Evolutionary conservation across 2,113 vertebrate species (phyloP).

Genomic region (Grantiella picta): DNA sequence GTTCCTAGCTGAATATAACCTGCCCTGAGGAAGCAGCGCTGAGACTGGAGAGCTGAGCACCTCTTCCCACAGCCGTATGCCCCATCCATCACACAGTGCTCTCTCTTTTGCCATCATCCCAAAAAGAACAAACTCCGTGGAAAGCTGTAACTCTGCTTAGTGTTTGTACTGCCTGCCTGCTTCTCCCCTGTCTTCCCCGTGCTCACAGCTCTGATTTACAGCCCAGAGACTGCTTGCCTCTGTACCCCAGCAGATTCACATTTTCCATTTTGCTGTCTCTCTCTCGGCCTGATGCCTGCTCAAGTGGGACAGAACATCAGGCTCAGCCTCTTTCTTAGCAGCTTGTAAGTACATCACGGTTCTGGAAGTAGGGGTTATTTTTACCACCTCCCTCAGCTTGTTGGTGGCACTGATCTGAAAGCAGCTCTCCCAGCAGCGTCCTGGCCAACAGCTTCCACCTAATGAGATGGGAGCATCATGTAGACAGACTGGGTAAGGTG

Average conservation of each 20-base stretch:
- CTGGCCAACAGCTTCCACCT: not conserved
- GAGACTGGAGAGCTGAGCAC: not conserved
- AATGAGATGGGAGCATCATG: not conserved
- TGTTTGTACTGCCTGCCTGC: not conserved
- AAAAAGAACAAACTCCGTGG: rapidly evolving
- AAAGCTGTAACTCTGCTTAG: not conserved
- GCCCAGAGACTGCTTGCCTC: not conserved
- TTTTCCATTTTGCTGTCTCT: not conserved
- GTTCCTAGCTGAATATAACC: not conserved
- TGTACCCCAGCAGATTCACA: not conserved
- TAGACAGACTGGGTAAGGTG: not conserved
- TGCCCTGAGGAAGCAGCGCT: not conserved
- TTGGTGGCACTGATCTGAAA: not conserved
- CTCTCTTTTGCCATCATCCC: not conserved
- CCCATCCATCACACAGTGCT: not conserved
- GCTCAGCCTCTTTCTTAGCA: not conserved
- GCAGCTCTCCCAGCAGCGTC: not conserved
- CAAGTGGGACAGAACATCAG: not conserved
- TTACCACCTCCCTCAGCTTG: not conserved
- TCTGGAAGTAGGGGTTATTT: not conserved
- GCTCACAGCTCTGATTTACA: not conserved
- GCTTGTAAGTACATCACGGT: not conserved
- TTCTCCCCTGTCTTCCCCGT: not conserved
- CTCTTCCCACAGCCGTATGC: not conserved
- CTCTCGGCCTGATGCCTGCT: not conserved